Evolutionary conservation across 2,888 invertebrate species (phyloP), one percentile per base, ranked within the genome.

Genomic region (Lasioglossum vierecki): DNA sequence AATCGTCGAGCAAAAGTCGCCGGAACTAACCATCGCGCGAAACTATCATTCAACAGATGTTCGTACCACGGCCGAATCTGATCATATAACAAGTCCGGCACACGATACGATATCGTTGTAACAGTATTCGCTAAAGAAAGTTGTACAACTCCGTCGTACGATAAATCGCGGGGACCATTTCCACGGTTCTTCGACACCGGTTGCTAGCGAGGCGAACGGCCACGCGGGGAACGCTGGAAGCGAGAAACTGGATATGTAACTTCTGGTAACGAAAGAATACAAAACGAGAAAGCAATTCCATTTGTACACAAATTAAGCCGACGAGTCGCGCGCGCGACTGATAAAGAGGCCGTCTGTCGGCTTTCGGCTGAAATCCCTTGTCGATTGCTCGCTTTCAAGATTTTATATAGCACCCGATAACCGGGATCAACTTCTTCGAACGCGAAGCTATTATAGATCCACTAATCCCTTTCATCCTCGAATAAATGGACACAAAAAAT

Each of bases 201-300:
- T 76, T 39, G 68, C 41, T 4, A 18, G 63, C 49, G 53, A 39
- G 22, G 3, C 26, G 49, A 68, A 70, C 41, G 53, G 53, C 77
- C 41, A 53, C 66, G 41, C 39, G 57, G 9, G 18, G 26, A 13
- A 63, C 63, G 39, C 9, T 44, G 26, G 30, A 11, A 18, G 41
- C 18, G 26, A 6, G 63, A 44, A 63, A 63, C 72, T 35, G 71
- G 71, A 72, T 68, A 68, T 68, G 41, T 68, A 39, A 68, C 68
- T 41, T 68, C 68, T 68, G 39, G 9, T 15, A 63, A 63, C 35
- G 41, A 74, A 74, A 57, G 39, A 39, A 39, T 53, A 74, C 35
- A 74, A 68, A 68, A 39, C 68, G 41, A 68, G 68, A 35, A 30
- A 22, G 68, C n/a, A 68, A 68, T 68, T 68, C 68, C 22, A 68